Evolutionary conservation across 2,113 vertebrate species (phyloP), one percentile per base, ranked within the genome.

Genomic region (Chrysochloris asiatica): DNA sequence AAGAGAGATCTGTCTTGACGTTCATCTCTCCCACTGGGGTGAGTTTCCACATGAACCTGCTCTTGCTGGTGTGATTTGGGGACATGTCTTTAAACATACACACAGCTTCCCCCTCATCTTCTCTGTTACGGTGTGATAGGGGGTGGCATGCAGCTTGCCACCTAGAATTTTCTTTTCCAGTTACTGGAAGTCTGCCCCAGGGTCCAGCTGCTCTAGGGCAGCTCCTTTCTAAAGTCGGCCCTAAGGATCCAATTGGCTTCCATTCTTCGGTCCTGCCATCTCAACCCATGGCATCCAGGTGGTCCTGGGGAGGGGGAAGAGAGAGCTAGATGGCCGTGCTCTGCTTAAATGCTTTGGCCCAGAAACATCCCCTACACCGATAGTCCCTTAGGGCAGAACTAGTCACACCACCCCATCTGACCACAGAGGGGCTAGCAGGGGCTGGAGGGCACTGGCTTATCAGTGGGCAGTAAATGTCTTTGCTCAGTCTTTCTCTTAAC

Each of bases 371-470:
- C 45, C 47, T 83, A 17, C 11, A 45, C 22, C 67, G 22, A 6
- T 7, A 65, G 47, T 47, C 76, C 56, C 28, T 1, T 56, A n/a
- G 56, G 50, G 26, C 63, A 59, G n/a, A 41, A 43, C 56, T 56
- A 54, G 10, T 82, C 50, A 47, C 19, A 0, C 19, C 38, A 11
- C 26, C 30, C 5, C 0, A 14, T 7, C 45, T 36, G 36, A 0
- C 47, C 17, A 33, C 36, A 7, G 13, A 36, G 22, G 73, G 33
- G 3, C 43, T 54, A n/a, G 48, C 2, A 12, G 24, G 38, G 14
- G 11, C 6, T 10, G 19, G 56, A 36, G 16, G 41, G 8, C 45
- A 47, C 24, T 5, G 14, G 21, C 63, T 65, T 22, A 0, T n/a
- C 33, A 8, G 30, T 65, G 36, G 21, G 75, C 43, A 67, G 19